These are phyloP conservation scores for Cygnus atratus DNA, from an alignment of 2,113 vertebrate genomes.

Conservation along the genomic window DNA sequence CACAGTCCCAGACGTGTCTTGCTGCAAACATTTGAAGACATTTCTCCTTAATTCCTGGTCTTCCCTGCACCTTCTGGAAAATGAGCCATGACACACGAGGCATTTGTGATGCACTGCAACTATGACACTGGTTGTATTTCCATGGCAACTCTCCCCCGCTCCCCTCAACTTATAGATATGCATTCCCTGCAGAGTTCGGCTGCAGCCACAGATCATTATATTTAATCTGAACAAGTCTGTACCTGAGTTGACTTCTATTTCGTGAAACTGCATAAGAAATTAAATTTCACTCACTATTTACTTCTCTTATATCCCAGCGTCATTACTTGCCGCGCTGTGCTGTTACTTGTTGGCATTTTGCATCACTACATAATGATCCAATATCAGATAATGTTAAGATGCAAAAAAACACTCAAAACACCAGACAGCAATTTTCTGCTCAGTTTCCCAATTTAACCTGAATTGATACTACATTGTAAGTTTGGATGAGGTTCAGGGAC, in stretches of 20 bases:
- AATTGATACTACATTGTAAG: slow-evolving; percentile 56
- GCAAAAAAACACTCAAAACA: slow-evolving; percentile 64
- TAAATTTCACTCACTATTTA: slow-evolving; percentile 46
- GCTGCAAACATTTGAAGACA: not conserved
- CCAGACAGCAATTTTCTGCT: slow-evolving; percentile 74
- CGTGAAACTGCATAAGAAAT: slow-evolving; percentile 16
- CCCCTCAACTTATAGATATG: not conserved
- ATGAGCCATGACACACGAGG: slow-evolving; percentile 51
- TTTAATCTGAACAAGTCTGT: slow-evolving; percentile 31
- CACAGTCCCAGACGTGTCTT: not conserved
- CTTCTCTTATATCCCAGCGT: not conserved
- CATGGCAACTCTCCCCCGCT: slow-evolving; percentile 47
- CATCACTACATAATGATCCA: slow-evolving; percentile 54
- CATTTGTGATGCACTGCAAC: not conserved
- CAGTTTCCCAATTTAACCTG: slow-evolving; percentile 69
- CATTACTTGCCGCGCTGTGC: slow-evolving; percentile 14
- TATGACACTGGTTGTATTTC: slow-evolving; percentile 46
- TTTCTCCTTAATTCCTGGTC: not conserved
- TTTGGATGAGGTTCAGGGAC: slow-evolving; percentile 53
- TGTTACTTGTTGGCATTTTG: slow-evolving; percentile 51
- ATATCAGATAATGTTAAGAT: slow-evolving; percentile 60
- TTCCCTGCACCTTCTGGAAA: slow-evolving; percentile 10
- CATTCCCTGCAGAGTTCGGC: not conserved
- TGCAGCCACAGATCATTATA: slow-evolving; percentile 49
- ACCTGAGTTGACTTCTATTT: slow-evolving; percentile 56